Percentiles rank a stretch among this genome's conserved stretches.
These are phyloP conservation scores for Myiozetetes cayanensis DNA, from an alignment of 2,113 vertebrate genomes.

Conservation along the genomic window DNA sequence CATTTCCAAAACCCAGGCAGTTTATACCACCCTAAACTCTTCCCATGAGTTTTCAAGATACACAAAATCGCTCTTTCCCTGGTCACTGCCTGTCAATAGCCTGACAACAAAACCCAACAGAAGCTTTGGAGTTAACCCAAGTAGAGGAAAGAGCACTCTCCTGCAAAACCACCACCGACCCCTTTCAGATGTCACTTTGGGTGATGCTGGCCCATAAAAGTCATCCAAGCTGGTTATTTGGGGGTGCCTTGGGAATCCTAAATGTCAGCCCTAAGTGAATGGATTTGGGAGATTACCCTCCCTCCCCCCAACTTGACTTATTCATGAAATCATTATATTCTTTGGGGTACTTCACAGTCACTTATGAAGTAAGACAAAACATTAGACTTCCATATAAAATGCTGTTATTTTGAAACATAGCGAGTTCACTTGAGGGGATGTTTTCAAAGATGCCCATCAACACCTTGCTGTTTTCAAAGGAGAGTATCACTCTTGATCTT, in stretches of 20 bases:
- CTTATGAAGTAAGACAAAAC: background rate
- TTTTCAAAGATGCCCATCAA: background rate
- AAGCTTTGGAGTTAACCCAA: background rate
- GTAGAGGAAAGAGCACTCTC: background rate
- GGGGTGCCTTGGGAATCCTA: background rate
- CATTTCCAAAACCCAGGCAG: background rate
- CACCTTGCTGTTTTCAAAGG: background rate
- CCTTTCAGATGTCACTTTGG: background rate
- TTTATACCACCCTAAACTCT: background rate
- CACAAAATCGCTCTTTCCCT: background rate
- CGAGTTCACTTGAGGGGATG: background rate
- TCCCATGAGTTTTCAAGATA: background rate
- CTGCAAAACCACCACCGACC: background rate
- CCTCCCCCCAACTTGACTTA: accelerated
- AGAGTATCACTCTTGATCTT: accelerated
- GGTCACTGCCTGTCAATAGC: background rate
- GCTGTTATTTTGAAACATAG: background rate
- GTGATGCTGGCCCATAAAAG: accelerated
- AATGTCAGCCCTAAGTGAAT: background rate
- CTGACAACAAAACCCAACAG: background rate
- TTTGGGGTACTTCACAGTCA: background rate
- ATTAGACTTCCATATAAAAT: background rate
- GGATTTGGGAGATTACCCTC: background rate
- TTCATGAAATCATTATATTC: background rate
- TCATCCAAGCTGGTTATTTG: background rate